These are phyloP conservation scores for Henricia sp. DNA, from an alignment of 53 echinoderm and acorn worm species.

Conservation along the genomic window DNA sequence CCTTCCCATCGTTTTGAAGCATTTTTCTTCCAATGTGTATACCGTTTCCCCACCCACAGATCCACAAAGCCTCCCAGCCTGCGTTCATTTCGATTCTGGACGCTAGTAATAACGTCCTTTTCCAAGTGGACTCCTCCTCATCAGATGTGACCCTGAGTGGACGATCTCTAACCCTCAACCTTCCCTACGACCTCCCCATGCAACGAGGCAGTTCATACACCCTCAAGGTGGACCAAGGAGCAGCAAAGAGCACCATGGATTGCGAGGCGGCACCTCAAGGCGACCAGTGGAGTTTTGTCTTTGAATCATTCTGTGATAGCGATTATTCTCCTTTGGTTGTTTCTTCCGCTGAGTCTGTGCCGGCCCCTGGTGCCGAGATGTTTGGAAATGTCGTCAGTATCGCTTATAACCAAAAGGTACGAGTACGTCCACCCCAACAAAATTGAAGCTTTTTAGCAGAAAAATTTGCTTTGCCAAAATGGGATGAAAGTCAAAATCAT, in stretches of 20 bases:
- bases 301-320: conserved; percentile 17
- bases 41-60: background rate
- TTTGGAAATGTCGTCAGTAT: conserved; percentile 36
- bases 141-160: conserved; percentile 8
- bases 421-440: no score
- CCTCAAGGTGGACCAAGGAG: background rate
- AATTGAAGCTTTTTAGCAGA: no score
- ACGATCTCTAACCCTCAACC: background rate
- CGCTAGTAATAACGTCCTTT: conserved; percentile 3
- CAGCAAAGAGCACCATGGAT: background rate
- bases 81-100: conserved; percentile 29
- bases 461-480: no score
- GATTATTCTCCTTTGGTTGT: conserved; percentile 6
- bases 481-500: no score
- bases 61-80: background rate
- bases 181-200: conserved; percentile 11
- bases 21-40: no score
- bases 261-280: background rate
- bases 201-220: background rate
- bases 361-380: conserved; percentile 48
- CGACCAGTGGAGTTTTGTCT: conserved; percentile 17
- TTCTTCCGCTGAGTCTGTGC: conserved; percentile 26
- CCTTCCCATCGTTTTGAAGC: no score
- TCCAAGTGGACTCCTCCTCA: background rate
- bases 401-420: conserved; percentile 46